A percentile compares a stretch with the other conserved stretches of the same genome.
Conservation (phyloP, 2,113 vertebrate species). For the Daboia siamensis region DNA sequence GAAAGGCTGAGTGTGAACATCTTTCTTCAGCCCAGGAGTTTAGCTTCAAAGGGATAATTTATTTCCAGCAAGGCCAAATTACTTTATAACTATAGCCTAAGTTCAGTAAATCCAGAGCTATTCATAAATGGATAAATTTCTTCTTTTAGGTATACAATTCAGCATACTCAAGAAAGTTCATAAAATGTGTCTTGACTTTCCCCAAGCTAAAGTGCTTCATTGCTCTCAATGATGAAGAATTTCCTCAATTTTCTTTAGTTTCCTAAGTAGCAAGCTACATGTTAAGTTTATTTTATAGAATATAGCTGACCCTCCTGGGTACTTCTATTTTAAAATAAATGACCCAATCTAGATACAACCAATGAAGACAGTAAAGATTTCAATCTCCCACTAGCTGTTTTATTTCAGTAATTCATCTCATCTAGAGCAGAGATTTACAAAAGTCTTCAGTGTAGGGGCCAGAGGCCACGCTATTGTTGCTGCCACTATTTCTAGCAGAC, state of each 20-base stretch:
- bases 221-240: not conserved
- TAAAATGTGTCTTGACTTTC: not conserved
- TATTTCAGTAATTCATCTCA: not conserved
- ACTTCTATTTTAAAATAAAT: not conserved
- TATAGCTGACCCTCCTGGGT: not conserved
- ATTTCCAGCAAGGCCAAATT: not conserved
- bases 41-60: not conserved
- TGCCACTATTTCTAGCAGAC: not conserved
- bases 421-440: not conserved
- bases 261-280: not conserved
- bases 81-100: not conserved
- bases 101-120: not conserved
- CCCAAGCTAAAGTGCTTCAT: not conserved
- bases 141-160: not conserved
- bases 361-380: not conserved
- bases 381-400: not conserved
- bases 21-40: not conserved
- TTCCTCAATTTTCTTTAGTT: not conserved
- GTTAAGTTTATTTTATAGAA: not conserved
- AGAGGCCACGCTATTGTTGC: not conserved
- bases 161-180: not conserved
- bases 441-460: not conserved
- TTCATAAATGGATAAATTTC: not conserved
- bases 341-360: not conserved
- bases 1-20: not conserved